Evolutionary conservation across 2,113 vertebrate genomes (phyloP).

Genomic region (Corythaixoides concolor): DNA sequence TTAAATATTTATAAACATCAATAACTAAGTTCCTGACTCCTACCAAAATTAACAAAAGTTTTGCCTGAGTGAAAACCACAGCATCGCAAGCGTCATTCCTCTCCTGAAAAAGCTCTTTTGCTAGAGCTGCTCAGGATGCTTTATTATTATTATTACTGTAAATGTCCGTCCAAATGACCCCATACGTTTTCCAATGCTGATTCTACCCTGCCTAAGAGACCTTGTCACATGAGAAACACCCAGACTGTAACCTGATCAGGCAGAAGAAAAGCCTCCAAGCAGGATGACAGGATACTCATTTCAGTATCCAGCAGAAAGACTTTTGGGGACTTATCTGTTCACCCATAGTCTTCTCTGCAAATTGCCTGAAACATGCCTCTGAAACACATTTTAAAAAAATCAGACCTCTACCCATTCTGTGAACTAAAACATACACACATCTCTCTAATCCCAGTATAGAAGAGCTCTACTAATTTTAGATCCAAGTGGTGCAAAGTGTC

Average conservation of each 20-base stretch:
- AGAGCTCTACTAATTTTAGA: constrained; percentile 77
- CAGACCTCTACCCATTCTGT: constrained; percentile 27
- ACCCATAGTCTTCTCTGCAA: not conserved
- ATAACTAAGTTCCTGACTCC: not conserved
- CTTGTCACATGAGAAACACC: not conserved
- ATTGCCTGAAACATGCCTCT: not conserved
- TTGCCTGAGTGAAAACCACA: not conserved
- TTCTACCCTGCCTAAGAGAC: not conserved
- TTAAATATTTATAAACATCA: constrained; percentile 35
- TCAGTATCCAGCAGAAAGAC: not conserved
- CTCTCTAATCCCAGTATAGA: constrained; percentile 48
- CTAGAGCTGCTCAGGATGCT: not conserved
- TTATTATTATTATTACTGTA: not conserved
- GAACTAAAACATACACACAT: not conserved
- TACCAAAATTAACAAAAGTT: not conserved
- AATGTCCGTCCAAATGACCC: not conserved
- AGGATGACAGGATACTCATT: not conserved
- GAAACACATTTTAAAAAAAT: not conserved
- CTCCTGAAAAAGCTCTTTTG: not conserved
- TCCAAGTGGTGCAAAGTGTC: constrained; percentile 60
- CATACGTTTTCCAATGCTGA: not conserved
- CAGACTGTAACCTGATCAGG: constrained; percentile 23
- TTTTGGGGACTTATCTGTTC: not conserved
- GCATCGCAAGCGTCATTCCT: not conserved
- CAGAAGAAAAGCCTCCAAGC: not conserved